Conservation (phyloP, 2,113 vertebrate species). For the Daubentonia madagascariensis region DNA sequence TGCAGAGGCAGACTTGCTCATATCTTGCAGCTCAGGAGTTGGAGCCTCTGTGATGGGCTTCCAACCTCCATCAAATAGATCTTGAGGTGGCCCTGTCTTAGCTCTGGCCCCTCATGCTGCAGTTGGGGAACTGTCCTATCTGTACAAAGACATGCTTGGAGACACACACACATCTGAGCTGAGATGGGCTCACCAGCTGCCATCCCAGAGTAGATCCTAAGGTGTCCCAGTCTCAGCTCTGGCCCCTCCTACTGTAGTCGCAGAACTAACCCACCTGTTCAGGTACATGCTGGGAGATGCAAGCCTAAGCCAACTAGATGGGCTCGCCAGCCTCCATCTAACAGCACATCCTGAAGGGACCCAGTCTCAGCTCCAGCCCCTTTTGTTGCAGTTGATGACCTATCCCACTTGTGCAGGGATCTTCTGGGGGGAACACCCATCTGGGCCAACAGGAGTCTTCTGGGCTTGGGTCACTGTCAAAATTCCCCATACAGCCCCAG, state of each 20-base stretch:
- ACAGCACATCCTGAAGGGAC: not conserved
- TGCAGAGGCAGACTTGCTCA: not conserved
- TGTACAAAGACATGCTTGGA: not conserved
- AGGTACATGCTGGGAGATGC: too few relatives aligned
- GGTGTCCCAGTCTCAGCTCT: not conserved
- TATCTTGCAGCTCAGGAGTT: not conserved
- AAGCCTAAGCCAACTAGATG: not conserved
- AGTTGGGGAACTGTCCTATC: not conserved
- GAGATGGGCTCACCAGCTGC: not conserved
- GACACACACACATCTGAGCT: not conserved
- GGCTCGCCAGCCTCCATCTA: not conserved
- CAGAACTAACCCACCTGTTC: not conserved
- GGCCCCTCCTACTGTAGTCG: not conserved
- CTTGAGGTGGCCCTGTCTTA: not conserved
- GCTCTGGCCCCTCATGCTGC: not conserved
- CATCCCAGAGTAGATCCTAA: not conserved
- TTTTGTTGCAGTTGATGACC: not conserved
- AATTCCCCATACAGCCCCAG: not conserved
- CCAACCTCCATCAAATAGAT: not conserved
- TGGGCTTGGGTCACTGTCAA: not conserved
- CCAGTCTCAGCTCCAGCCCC: not conserved
- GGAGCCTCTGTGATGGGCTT: not conserved
- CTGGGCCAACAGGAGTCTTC: not conserved
- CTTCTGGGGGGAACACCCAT: not conserved
- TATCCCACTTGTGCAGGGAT: not conserved